Evolutionary conservation across 2,888 invertebrate species (phyloP).

Genomic region (Cryptophagus acutangulus): DNA sequence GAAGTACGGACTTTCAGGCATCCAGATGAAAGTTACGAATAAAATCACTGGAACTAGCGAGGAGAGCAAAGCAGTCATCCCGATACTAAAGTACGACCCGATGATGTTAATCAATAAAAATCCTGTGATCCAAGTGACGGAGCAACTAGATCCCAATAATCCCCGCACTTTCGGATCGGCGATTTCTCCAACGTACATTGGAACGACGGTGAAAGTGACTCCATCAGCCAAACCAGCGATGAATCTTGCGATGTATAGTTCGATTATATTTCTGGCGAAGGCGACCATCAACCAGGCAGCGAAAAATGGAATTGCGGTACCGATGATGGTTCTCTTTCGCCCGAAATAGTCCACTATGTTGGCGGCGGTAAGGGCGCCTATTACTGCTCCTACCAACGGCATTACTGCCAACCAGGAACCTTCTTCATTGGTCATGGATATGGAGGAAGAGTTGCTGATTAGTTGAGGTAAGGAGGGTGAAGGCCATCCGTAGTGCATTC

Average conservation of each 20-base stretch:
- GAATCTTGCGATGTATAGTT: conserved; percentile 51
- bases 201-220: conserved; percentile 46
- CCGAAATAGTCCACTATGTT: conserved; percentile 61
- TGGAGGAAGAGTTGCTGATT: conserved; percentile 37
- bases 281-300: conserved; percentile 62
- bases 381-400: conserved; percentile 59
- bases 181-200: conserved; percentile 60
- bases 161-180: conserved; percentile 55
- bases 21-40: conserved; percentile 48
- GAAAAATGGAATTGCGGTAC: conserved; percentile 58
- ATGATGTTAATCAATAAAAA: conserved; percentile 59
- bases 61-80: conserved; percentile 49
- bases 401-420: conserved; percentile 63
- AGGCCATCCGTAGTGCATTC: conserved; percentile 55
- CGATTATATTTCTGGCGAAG: conserved; percentile 52
- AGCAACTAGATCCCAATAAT: conserved; percentile 58
- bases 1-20: conserved; percentile 59
- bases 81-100: conserved; percentile 52
- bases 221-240: conserved; percentile 58
- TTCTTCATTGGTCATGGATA: conserved; percentile 48
- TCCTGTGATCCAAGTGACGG: conserved; percentile 54
- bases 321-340: conserved; percentile 61
- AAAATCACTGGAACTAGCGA: conserved; percentile 49
- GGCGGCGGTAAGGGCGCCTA: conserved; percentile 59
- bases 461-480: conserved; percentile 57